Percentiles rank a stretch among this genome's conserved stretches.
phyloP scores from a whole-genome alignment of 2,113 vertebrate species.

The Sitta europaea region DNA sequence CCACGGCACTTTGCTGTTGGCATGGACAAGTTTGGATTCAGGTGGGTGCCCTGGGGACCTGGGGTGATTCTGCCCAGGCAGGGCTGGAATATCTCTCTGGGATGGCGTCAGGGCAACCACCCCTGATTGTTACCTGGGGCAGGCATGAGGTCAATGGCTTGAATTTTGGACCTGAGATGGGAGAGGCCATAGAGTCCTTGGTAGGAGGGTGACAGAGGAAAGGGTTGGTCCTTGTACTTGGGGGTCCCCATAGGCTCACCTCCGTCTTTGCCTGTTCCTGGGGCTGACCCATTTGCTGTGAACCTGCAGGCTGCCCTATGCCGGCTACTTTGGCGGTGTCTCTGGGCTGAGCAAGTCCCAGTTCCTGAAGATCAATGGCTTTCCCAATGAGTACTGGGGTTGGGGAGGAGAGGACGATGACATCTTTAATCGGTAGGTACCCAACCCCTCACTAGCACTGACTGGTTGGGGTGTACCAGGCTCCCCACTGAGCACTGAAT shows the following conservation, averaged over 20 bases:
- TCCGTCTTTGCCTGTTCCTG: neutral
- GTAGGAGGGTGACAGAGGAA: neutral
- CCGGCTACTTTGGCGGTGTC: conserved; percentile 95
- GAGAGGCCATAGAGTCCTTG: neutral
- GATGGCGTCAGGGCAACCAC: neutral
- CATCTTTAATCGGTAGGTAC: conserved; percentile 94
- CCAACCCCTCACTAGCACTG: rapidly evolving
- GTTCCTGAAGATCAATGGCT: conserved; percentile 98
- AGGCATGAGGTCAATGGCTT: rapidly evolving
- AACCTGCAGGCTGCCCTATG: conserved; percentile 87
- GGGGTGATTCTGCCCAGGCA: neutral
- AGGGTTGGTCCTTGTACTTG: neutral
- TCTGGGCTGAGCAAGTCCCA: conserved; percentile 96
- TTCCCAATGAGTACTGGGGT: conserved; percentile 99
- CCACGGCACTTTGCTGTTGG: conserved; percentile 96
- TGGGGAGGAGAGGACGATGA: conserved; percentile 99
- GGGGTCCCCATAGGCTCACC: neutral
- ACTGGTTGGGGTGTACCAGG: neutral
- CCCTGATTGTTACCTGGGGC: rapidly evolving
- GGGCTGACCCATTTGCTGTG: neutral
- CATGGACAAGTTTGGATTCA: conserved; percentile 88
- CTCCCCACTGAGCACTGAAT: rapidly evolving
- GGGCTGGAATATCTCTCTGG: neutral
- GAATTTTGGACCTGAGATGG: neutral
- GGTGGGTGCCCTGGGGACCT: conserved; percentile 51